Conservation (phyloP, 2,113 vertebrate species). For the Clupea harengus region DNA sequence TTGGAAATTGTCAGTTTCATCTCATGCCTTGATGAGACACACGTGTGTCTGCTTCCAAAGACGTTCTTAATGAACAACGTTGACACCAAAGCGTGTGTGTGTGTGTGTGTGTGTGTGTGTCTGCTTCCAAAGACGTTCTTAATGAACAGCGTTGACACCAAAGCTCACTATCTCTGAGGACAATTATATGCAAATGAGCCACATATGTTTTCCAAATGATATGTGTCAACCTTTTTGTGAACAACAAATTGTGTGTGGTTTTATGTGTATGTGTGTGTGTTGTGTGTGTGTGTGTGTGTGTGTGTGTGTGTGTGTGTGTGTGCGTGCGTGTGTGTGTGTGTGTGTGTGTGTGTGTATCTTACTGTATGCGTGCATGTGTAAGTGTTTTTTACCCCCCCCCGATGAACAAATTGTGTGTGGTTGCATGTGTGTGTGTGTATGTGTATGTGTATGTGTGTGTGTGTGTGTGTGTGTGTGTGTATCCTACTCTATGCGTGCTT, state of each 20-base stretch:
- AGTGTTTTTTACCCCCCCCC: background rate
- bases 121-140: background rate
- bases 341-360: background rate
- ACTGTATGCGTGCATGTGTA: background rate
- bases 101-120: too few relatives aligned
- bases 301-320: background rate
- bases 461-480: constrained; percentile 13
- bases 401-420: too few relatives aligned
- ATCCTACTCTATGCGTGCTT: background rate
- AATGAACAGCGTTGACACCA: background rate
- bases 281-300: constrained; percentile 6
- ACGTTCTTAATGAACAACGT: background rate
- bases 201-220: constrained; percentile 3
- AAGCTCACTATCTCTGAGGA: background rate
- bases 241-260: background rate
- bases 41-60: background rate
- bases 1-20: background rate
- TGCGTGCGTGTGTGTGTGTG: background rate
- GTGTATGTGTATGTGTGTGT: constrained; percentile 16
- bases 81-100: background rate
- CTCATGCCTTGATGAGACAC: background rate
- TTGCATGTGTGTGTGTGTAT: too few relatives aligned
- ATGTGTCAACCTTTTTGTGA: background rate
- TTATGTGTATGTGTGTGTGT: background rate
- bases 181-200: background rate